phyloP scores from a whole-genome alignment of 1,140 invertebrate species.

The Diabrotica undecimpunctata region DNA sequence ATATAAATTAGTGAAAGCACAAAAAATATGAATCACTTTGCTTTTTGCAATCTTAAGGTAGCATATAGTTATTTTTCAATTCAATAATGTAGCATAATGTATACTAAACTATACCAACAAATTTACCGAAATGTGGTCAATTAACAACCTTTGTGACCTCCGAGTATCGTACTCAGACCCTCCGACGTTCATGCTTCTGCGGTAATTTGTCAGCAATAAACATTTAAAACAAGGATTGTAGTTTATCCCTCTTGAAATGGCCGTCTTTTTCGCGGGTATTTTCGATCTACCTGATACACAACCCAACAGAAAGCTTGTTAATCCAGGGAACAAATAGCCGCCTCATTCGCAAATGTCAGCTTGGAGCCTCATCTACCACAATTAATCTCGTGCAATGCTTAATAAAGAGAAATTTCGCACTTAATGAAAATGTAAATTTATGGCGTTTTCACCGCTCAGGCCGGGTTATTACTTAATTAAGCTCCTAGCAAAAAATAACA shows the following conservation, averaged over 20 bases:
- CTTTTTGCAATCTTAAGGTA: no score
- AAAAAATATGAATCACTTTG: no score
- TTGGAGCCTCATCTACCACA: slow-evolving; percentile 10
- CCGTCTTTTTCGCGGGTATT: slow-evolving; percentile 1
- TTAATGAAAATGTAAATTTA: slow-evolving; percentile 21
- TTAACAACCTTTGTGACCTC: no score
- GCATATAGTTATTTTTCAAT: no score
- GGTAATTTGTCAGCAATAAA: neutral
- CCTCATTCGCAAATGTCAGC: slow-evolving; percentile 13
- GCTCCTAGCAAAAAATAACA: slow-evolving; percentile 13
- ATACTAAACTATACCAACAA: no score
- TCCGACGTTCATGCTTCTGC: neutral
- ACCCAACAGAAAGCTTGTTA: slow-evolving; percentile 7
- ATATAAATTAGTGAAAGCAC: no score
- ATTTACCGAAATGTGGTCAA: no score
- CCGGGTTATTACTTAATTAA: slow-evolving; percentile 19
- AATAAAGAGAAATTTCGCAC: slow-evolving; percentile 20
- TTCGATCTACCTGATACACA: slow-evolving; percentile 2
- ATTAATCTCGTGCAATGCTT: slow-evolving; percentile 18
- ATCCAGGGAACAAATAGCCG: slow-evolving; percentile 16
- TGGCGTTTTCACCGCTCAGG: slow-evolving; percentile 17
- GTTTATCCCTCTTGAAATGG: neutral
- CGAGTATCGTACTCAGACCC: no score
- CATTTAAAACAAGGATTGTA: neutral
- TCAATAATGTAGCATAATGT: no score